Evolutionary conservation across 2,797 vertebrate species (phyloP).

Genomic region (Microctenopoma steveboyesi): DNA sequence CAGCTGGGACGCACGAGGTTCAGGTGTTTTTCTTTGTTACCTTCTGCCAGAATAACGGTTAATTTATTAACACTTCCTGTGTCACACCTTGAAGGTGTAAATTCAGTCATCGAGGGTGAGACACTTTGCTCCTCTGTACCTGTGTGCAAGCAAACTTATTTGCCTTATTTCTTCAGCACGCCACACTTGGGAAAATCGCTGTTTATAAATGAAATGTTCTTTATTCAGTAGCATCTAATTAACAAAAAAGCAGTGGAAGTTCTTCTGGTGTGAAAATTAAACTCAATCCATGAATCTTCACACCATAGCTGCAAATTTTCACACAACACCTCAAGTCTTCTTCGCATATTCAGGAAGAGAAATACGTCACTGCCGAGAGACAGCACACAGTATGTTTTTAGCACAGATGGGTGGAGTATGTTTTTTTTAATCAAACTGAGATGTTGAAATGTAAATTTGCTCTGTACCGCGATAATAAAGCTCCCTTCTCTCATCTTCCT

Average conservation of each 20-base stretch:
- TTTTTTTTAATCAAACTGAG: slow-evolving; percentile 3
- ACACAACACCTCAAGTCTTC: slow-evolving; percentile 68
- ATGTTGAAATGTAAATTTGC: slow-evolving; percentile 34
- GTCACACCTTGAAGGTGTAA: slow-evolving; percentile 46
- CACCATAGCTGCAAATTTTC: slow-evolving; percentile 76
- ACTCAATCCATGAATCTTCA: slow-evolving; percentile 58
- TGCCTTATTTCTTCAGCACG: slow-evolving; percentile 17
- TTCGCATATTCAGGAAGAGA: slow-evolving; percentile 52
- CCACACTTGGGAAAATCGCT: slow-evolving; percentile 40
- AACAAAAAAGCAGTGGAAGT: slow-evolving; percentile 62
- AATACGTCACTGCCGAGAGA: slow-evolving; percentile 31
- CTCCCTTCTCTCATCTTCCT: neutral
- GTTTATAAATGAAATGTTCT: slow-evolving; percentile 63
- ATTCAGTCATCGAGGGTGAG: slow-evolving; percentile 39
- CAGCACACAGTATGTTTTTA: slow-evolving; percentile 22
- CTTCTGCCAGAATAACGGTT: neutral
- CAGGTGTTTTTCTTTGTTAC: slow-evolving; percentile 43
- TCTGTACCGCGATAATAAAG: slow-evolving; percentile 13
- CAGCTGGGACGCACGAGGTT: slow-evolving; percentile 61
- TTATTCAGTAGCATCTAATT: slow-evolving; percentile 66
- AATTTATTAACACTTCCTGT: slow-evolving; percentile 21
- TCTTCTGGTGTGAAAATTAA: slow-evolving; percentile 67
- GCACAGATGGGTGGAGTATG: slow-evolving; percentile 1
- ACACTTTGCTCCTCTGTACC: slow-evolving; percentile 46
- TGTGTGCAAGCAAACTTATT: slow-evolving; percentile 34